These are phyloP conservation scores for Pristionchus pacificus DNA, from an alignment of 1,140 invertebrate genomes.

Conservation along the genomic window DNA sequence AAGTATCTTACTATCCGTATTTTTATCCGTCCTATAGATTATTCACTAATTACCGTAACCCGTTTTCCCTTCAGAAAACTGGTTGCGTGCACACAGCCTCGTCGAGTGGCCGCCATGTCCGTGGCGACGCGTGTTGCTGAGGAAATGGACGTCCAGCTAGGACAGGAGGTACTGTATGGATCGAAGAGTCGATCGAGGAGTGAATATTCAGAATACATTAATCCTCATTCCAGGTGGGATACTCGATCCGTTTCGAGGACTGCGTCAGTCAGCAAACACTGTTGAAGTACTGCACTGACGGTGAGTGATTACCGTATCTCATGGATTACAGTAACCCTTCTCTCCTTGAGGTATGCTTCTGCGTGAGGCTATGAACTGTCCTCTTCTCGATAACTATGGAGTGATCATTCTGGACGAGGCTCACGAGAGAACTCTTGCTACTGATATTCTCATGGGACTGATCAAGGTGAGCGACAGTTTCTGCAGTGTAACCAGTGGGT, in stretches of 20 bases:
- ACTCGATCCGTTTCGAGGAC: conserved; percentile 98
- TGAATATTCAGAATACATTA: conserved; percentile 13
- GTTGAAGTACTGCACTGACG: conserved; percentile 65
- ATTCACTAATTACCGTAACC: no score
- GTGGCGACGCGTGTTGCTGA: conserved; percentile 95
- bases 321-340: neutral
- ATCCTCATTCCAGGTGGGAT: conserved; percentile 80
- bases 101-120: conserved; percentile 96
- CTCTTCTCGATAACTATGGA: conserved; percentile 90
- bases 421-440: conserved; percentile 95
- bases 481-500: neutral
- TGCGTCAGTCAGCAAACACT: conserved; percentile 90
- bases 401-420: conserved; percentile 93
- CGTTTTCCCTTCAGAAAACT: conserved; percentile 54
- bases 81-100: conserved; percentile 93
- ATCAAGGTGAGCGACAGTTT: conserved; percentile 38
- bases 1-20: conserved; percentile 63
- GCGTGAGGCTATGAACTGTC: conserved; percentile 97
- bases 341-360: conserved; percentile 82
- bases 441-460: conserved; percentile 95
- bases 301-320: conserved; percentile 17
- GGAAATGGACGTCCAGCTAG: conserved; percentile 87
- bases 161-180: conserved; percentile 24
- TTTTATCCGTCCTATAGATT: neutral
- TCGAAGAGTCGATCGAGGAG: neutral